Conservation (phyloP, 2,888 invertebrate species). For the Eugnorisma glareosa region DNA sequence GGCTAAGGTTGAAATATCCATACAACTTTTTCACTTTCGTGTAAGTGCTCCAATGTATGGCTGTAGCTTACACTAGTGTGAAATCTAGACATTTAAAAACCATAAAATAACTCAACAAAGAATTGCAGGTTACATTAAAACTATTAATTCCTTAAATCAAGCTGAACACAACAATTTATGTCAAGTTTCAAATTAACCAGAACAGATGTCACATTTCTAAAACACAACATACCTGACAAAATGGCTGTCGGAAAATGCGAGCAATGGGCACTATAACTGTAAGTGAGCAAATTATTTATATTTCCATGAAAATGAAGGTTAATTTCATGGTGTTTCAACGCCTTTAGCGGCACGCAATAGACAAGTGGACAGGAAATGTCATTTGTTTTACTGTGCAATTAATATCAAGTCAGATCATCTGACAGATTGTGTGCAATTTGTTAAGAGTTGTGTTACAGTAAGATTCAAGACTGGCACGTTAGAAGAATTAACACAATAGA, state of each 20-base stretch:
- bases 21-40: neutral
- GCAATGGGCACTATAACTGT: conserved; percentile 38
- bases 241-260: conserved; percentile 27
- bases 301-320: conserved; percentile 63
- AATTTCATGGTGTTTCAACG: conserved; percentile 61
- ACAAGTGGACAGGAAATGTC: conserved; percentile 41
- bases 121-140: neutral
- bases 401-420: neutral
- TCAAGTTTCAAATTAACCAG: conserved; percentile 35
- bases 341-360: conserved; percentile 59
- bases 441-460: neutral
- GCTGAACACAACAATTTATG: conserved; percentile 10
- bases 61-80: neutral
- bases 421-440: neutral
- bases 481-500: neutral
- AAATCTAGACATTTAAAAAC: neutral
- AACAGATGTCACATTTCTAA: conserved; percentile 59
- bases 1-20: neutral
- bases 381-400: conserved; percentile 34
- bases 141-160: conserved; percentile 19
- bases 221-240: conserved; percentile 27
- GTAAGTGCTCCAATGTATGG: neutral
- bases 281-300: conserved; percentile 49
- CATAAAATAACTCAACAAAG: neutral
- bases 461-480: neutral